Evolutionary conservation across 2,113 vertebrate genomes (phyloP), one percentile per base, ranked within the genome.

Genomic region (Puffinus mauretanicus): DNA sequence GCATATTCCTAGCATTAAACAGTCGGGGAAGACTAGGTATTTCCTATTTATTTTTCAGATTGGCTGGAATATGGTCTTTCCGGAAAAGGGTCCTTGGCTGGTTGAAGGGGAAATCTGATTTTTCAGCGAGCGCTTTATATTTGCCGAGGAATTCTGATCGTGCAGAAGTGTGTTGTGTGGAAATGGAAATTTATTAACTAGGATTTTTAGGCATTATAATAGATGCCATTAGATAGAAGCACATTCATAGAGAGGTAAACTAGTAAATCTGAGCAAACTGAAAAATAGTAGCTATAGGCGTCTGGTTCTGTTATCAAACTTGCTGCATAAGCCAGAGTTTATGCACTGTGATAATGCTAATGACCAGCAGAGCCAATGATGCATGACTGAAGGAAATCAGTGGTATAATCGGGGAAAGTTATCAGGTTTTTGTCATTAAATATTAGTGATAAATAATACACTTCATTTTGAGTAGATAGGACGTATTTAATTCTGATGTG

Each of bases 381-480:
- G 98, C 97, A 88, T 89, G 94, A 93, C 97, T 88, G 72, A 97
- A 98, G 97, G 98, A 98, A 97, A 98, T 98, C 98, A 96, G 97
- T 97, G 96, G 94, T 96, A 96, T 98, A 96, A 98, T 98, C 97
- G 9, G 97, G 90, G 97, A 97, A 97, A 98, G 94, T 98, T 98
- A 98, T 96, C 98, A 97, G 97, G 70, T 97, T 97, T 97, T 98
- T 97, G 98, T 98, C 98, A 98, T 98, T 98, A 98, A 98, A 97
- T 98, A 97, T 98, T 98, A 98, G 97, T 98, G 97, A 98, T 98
- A 98, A 98, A 98, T 98, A 98, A 98, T 95, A 94, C 94, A 95
- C 97, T 97, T 98, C 96, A 95, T 97, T 98, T 96, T 94, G 93
- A 98, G 97, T 79, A 96, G 97, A 97, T 96, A 94, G 98, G 97